Conservation (phyloP, 2,113 vertebrate genomes). For the Cochlearius cochlearius region DNA sequence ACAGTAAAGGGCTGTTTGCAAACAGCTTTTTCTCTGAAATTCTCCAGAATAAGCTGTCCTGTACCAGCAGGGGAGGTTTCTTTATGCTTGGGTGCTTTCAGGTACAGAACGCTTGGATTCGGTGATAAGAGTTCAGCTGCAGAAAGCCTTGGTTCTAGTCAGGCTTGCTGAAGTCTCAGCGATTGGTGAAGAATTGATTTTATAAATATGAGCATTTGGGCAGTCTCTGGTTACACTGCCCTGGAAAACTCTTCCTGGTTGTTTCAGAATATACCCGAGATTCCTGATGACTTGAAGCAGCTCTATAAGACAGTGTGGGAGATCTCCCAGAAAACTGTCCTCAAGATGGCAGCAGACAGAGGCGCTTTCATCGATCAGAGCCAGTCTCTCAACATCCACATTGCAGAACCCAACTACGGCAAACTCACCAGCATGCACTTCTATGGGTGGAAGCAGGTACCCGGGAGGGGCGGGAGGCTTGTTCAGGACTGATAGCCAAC, state of each 20-base stretch:
- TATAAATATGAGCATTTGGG: accelerated
- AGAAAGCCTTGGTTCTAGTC: background rate
- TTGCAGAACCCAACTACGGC: constrained; percentile 95
- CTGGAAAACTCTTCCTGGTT: background rate
- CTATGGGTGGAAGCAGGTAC: constrained; percentile 94
- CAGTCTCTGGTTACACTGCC: background rate
- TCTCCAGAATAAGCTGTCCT: background rate
- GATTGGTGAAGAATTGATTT: background rate
- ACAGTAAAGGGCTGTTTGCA: background rate
- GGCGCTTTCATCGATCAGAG: constrained; percentile 97
- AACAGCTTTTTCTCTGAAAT: background rate
- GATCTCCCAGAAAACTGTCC: constrained; percentile 91
- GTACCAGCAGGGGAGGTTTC: background rate
- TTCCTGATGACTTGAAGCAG: constrained; percentile 89
- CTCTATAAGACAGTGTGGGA: constrained; percentile 99
- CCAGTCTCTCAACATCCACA: constrained; percentile 97
- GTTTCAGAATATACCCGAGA: constrained; percentile 78
- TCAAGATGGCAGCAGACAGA: constrained; percentile 95
- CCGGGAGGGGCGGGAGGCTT: background rate
- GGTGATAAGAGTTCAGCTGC: background rate
- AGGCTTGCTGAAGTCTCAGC: background rate
- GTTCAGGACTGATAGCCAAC: accelerated
- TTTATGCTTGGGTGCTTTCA: background rate
- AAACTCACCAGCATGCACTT: constrained; percentile 99
- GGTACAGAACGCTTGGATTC: no score